Evolutionary conservation across 2,888 invertebrate genomes (phyloP).

Genomic region (Orchesella flavescens): DNA sequence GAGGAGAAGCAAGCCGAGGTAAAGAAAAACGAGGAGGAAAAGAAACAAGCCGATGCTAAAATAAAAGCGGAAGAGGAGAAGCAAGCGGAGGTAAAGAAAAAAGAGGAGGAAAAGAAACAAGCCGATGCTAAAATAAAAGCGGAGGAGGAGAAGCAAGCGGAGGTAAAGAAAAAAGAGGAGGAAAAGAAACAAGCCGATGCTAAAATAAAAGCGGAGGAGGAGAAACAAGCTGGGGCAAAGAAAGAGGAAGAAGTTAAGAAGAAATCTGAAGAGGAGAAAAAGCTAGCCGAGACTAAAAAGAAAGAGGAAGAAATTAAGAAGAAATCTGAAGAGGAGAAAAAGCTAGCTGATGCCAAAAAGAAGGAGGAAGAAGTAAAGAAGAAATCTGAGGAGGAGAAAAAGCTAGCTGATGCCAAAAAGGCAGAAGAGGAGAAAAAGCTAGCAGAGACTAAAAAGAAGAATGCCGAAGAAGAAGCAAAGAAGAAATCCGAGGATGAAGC

Average conservation of each 20-base stretch:
- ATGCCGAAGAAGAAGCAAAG: constrained; percentile 31
- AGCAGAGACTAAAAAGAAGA: constrained; percentile 57
- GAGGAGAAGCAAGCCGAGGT: constrained; percentile 22
- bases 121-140: constrained; percentile 72
- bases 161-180: constrained; percentile 52
- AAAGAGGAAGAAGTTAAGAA: constrained; percentile 35
- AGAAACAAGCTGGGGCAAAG: constrained; percentile 66
- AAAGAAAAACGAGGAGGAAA: not conserved
- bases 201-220: constrained; percentile 40
- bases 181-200: constrained; percentile 64
- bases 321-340: constrained; percentile 22
- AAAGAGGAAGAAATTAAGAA: constrained; percentile 73
- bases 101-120: constrained; percentile 68
- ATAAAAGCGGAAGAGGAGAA: constrained; percentile 68
- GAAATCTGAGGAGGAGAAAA: constrained; percentile 25
- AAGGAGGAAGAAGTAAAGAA: constrained; percentile 66
- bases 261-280: constrained; percentile 68
- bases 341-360: constrained; percentile 72
- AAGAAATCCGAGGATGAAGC: constrained; percentile 20
- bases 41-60: constrained; percentile 14
- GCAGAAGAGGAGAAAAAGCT: constrained; percentile 64
- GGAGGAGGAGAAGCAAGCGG: constrained; percentile 19
- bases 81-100: constrained; percentile 27
- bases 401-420: constrained; percentile 25
- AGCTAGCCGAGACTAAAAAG: constrained; percentile 19